A percentile compares a stretch with the other conserved stretches of the same genome.
phyloP scores from a whole-genome alignment of 2,113 vertebrate genomes.

The Dicerorhinus sumatrensis region DNA sequence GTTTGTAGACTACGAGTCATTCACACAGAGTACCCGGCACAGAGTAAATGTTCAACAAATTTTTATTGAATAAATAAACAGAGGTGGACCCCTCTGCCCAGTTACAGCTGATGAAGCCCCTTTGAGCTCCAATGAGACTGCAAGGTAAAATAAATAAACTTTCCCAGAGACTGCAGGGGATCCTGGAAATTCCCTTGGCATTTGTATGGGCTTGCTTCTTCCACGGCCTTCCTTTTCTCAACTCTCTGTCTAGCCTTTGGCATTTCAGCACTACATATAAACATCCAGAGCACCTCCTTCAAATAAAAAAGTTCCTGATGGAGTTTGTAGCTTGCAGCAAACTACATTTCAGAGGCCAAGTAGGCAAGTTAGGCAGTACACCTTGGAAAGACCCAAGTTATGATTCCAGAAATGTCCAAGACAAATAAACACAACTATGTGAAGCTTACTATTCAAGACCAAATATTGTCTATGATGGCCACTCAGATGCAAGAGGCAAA shows the following conservation, averaged over 20 bases:
- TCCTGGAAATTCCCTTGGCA: not conserved
- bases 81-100: not conserved
- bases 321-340: not conserved
- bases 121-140: not conserved
- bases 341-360: not conserved
- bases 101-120: not conserved
- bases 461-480: not conserved
- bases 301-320: not conserved
- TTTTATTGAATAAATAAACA: not conserved
- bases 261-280: not conserved
- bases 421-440: not conserved
- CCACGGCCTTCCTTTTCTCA: not conserved
- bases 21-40: not conserved
- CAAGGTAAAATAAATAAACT: not conserved
- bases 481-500: not conserved
- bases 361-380: not conserved
- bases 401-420: not conserved
- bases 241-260: not conserved
- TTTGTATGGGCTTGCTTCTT: not conserved
- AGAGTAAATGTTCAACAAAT: not conserved
- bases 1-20: not conserved
- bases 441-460: not conserved
- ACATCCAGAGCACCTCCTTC: not conserved
- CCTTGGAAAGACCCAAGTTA: not conserved
- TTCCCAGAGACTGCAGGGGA: not conserved